Base-by-base conservation (phyloP, 2,113 vertebrate genomes). In the Mustelus asterias region DNA sequence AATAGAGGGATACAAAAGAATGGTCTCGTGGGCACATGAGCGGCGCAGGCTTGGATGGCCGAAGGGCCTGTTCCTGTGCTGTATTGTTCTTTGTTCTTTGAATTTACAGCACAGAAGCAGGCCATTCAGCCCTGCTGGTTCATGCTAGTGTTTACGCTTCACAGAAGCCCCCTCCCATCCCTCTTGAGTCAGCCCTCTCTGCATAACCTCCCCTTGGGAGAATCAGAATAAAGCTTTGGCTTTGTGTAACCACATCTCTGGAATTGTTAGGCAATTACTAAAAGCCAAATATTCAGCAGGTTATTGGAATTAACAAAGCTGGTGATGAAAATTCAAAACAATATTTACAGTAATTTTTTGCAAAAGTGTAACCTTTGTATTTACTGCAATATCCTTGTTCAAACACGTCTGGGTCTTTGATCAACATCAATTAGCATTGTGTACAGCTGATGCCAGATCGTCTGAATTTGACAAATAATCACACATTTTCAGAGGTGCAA, bases 301-400 rank as follows among this genome's bases (percentile, higher is more conserved):
- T 93, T 63, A n/a, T n/a, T 93, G 89, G 33, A 93, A 93, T 93
- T 93, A 92, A 65, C 37, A 93, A 93, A 65, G 58, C 89, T 65
- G 89, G 33, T 93, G 60, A 93, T 93, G 89, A 65, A 93, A 93
- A 90, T 90, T 29, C 89, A 65, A 93, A 65, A 63, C 33, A 93
- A 93, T 93, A 65, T 93, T 93, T 93, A 93, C 60, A 65, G 89
- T 93, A 65, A 93, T 58, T 58, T 60, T 54, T 60, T 90, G 24
- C 48, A 60, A 63, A 90, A 37, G 29, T 93, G 60, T 93, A 93
- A 93, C 33, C 60, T 65, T 93, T 65, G 58, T 93, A 33, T 65
- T 93, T 93, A 93, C 60, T 65, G 16, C 60, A 93, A 93, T 93
- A 65, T 65, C 26, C 60, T 7, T 65, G n/a, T 93, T 63, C 60